Evolutionary conservation across 1,140 invertebrate genomes (phyloP), one percentile per base, ranked within the genome.

Genomic region (Nylanderia fulva): DNA sequence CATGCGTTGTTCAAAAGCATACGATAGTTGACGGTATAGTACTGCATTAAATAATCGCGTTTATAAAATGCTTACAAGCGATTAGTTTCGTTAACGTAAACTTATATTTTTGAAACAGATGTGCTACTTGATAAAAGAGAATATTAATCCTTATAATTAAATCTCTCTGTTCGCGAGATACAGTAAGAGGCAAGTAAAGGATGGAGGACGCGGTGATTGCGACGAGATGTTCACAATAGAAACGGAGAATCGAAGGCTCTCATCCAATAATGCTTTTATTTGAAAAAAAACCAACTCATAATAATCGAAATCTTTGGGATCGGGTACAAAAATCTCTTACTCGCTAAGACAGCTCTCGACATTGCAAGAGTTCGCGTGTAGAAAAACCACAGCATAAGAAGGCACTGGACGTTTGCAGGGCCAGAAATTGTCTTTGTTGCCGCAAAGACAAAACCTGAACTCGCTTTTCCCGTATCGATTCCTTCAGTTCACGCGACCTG

Each of bases 261-360:
- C 64, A 58, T 79, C 64, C 71, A 84, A 80, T 91, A 90, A 91
- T 87, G 56, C 63, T 54, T 93, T 93, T 92, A 93, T 93, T 93
- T 85, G 64, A 74, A 27, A 52, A 79, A 86, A 85, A 85, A 89
- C 33, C 52, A 60, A 64, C 86, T 90, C 64, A 91, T 89, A 88
- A 88, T 86, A 86, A 76, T 84, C 33, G 89, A 88, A 87, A 86
- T 92, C 92, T 93, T 93, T 92, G 91, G 92, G 79, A 87, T 87
- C 84, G 88, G 86, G 89, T 91, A 90, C 92, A 93, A 92, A 92
- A 88, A 60, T 91, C 71, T 92, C 75, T 92, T 93, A 93, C 18
- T 80, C 84, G 86, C 92, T 93, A 93, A 88, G 29, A 85, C 24
- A 33, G 54, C 54, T 77, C 45, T 29, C 24, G 1, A 33, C 61